Evolutionary conservation across 2,113 vertebrate genomes (phyloP), one percentile per base, ranked within the genome.

Genomic region (Trachemys scripta): DNA sequence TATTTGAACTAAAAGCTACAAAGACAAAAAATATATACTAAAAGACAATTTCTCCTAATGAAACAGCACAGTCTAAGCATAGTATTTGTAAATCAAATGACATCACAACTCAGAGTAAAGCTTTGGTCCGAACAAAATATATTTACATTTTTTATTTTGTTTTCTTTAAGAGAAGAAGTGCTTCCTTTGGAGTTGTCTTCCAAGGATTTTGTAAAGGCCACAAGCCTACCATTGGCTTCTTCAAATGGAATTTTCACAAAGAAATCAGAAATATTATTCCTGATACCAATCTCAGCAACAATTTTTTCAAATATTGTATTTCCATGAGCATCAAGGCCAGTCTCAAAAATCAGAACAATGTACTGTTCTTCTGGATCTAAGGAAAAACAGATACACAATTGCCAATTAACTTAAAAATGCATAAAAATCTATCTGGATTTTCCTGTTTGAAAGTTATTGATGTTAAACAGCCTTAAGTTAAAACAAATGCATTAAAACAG

Each of bases 311-410:
- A 99, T 96, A 99, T 95, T 85, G 98, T 92, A 97, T 99, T 99
- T 98, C 99, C 98, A 82, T 98, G 98, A 98, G 98, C 93, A 82
- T 98, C 97, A 85, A 99, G 98, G 22, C 99, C 98, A 90, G 99
- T 99, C 98, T 99, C 99, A 95, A 99, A 99, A 98, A 99, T 99
- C 95, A 99, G 96, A 75, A 99, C 99, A 29, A 99, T 99, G 93
- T 99, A 99, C 75, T 99, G 99, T 96, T 99, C 99, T 90, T 99
- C 99, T 8, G 98, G 97, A 97, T 98, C 99, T 99, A 97, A 17
- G 11, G 84, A 89, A 89, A 38, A 96, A 81, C 45, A 97, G 24
- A 96, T 10, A 88, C 35, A 79, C 78, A 95, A 95, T 35, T 27
- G 10, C 65, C 78, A 27, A 65, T 80, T 50, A 92, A 53, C 65